Evolutionary conservation across 2,113 vertebrate genomes (phyloP).

Genomic region (Athene cunicularia): DNA sequence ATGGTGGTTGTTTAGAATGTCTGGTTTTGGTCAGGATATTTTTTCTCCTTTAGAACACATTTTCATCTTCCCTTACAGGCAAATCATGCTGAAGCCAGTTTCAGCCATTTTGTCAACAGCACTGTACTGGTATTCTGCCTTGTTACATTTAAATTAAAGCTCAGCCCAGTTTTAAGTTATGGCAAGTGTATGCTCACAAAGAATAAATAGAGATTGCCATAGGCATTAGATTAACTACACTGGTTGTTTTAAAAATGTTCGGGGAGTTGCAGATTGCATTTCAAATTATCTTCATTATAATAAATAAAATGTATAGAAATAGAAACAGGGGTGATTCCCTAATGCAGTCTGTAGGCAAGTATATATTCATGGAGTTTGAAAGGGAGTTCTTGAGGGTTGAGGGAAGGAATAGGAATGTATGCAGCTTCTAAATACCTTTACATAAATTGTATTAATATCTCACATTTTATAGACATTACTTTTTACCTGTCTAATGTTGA

Average conservation of each 20-base stretch:
- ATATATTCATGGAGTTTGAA: constrained; percentile 1
- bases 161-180: constrained; percentile 42
- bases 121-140: constrained; percentile 69
- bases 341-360: constrained; percentile 5
- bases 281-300: constrained; percentile 62
- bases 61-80: constrained; percentile 68
- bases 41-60: constrained; percentile 61
- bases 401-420: background rate
- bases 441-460: background rate
- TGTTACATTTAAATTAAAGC: constrained; percentile 69
- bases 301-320: constrained; percentile 56
- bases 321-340: constrained; percentile 1
- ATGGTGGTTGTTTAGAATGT: constrained; percentile 59
- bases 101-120: constrained; percentile 70
- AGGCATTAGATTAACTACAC: constrained; percentile 55
- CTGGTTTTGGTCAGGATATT: constrained; percentile 49
- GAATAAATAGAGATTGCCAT: constrained; percentile 54
- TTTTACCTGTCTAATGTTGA: background rate
- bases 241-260: constrained; percentile 62
- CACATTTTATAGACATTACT: background rate
- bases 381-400: background rate
- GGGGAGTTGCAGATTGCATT: constrained; percentile 54
- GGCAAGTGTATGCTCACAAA: constrained; percentile 38
- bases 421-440: background rate
- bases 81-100: constrained; percentile 65